phyloP scores from a whole-genome alignment of 1,140 invertebrate species.

The Aphelinus atriplicis region DNA sequence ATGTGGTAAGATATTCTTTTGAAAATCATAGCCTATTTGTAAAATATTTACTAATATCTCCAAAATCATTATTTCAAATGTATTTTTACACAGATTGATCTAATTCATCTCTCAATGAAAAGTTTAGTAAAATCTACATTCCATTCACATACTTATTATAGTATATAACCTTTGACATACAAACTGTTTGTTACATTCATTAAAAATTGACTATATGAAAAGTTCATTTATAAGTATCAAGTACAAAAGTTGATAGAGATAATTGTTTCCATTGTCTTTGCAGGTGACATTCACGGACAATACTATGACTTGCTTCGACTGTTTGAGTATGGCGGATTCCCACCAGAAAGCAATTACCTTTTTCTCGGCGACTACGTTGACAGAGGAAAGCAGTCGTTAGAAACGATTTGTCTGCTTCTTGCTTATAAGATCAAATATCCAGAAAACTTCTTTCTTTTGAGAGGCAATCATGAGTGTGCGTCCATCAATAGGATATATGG shows the following conservation, averaged over 20 bases:
- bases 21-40: too few species aligned
- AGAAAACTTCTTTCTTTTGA: conserved; percentile 88
- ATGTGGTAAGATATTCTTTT: conserved; percentile 79
- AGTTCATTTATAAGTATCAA: too few species aligned
- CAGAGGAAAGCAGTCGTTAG: conserved; percentile 86
- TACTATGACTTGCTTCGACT: conserved; percentile 97
- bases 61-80: too few species aligned
- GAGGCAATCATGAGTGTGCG: conserved; percentile 89
- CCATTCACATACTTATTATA: too few species aligned
- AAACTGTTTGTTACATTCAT: too few species aligned
- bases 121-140: not conserved
- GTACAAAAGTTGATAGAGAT: not conserved
- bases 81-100: too few species aligned
- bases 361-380: conserved; percentile 94
- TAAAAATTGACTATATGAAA: too few species aligned
- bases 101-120: not conserved
- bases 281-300: conserved; percentile 98
- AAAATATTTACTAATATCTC: too few species aligned
- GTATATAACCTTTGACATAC: too few species aligned
- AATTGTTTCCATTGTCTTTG: conserved; percentile 28
- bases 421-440: conserved; percentile 97
- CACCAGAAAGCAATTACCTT: conserved; percentile 99
- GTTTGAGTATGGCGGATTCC: conserved; percentile 99
- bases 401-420: conserved; percentile 91
- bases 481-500: conserved; percentile 97